phyloP scores from a whole-genome alignment of 2,113 vertebrate genomes.

The Amphiprion percula region DNA sequence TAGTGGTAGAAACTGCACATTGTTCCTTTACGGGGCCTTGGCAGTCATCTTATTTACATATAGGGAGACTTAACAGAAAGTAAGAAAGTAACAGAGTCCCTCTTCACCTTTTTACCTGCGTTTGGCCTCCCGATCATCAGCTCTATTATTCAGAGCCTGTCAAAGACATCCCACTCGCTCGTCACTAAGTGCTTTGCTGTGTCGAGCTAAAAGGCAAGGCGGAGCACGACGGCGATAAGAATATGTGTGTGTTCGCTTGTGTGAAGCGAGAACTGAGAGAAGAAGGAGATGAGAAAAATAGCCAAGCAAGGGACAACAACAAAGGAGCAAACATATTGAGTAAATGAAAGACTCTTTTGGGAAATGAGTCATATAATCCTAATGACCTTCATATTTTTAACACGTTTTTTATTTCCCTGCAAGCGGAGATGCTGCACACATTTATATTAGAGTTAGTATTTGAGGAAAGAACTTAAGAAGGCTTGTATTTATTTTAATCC shows the following conservation, averaged over 20 bases:
- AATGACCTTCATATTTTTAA: conserved; percentile 28
- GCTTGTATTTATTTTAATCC: conserved; percentile 18
- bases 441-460: conserved; percentile 45
- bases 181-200: conserved; percentile 56
- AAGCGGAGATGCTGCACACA: background rate
- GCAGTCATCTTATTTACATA: background rate
- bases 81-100: background rate
- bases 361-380: conserved; percentile 25
- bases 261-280: conserved; percentile 1
- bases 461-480: conserved; percentile 10
- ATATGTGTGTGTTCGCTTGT: background rate
- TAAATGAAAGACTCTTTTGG: conserved; percentile 16
- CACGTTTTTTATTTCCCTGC: conserved; percentile 20
- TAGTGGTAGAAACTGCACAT: too few species aligned
- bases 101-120: conserved; percentile 26
- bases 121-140: conserved; percentile 12
- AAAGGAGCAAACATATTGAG: conserved; percentile 4
- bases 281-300: conserved; percentile 8
- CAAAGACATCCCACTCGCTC: conserved; percentile 1
- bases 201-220: conserved; percentile 17
- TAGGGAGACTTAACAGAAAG: background rate
- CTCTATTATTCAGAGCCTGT: conserved; percentile 41
- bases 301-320: background rate
- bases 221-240: background rate
- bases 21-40: background rate